Conservation (phyloP, 2,113 vertebrate species). For the Vidua chalybeata region DNA sequence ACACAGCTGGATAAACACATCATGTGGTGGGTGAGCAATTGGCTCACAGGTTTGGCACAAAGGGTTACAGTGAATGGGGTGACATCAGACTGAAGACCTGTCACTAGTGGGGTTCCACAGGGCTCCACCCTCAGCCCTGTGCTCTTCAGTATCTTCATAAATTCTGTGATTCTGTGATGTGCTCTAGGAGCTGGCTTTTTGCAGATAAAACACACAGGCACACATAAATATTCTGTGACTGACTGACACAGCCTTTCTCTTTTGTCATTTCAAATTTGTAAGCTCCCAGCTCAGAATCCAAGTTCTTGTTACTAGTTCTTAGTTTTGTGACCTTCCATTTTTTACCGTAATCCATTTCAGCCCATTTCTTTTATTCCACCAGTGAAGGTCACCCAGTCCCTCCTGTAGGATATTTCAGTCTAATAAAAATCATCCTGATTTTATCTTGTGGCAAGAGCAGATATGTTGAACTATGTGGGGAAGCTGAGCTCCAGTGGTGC, state of each 20-base stretch:
- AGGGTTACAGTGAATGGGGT: not conserved
- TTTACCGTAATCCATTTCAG: not conserved
- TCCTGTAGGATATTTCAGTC: not conserved
- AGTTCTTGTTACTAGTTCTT: not conserved
- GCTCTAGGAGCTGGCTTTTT: not conserved
- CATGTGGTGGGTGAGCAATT: not conserved
- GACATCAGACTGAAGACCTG: not conserved
- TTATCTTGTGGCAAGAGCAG: not conserved
- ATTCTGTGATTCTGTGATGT: not conserved
- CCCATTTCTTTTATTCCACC: not conserved
- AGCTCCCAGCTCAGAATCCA: not conserved
- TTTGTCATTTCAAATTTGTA: slow-evolving; percentile 27
- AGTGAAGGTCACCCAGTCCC: not conserved
- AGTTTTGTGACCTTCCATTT: not conserved
- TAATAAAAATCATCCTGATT: not conserved
- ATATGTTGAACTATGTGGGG: not conserved
- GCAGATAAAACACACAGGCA: not conserved
- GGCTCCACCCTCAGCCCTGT: not conserved
- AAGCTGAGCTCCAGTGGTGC: not conserved
- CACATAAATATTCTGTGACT: not conserved
- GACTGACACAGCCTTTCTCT: not conserved
- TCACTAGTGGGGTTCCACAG: not conserved
- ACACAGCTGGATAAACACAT: not conserved
- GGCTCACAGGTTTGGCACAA: not conserved
- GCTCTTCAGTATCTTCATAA: not conserved